phyloP scores from a whole-genome alignment of 2,113 vertebrate genomes.

The Vimba vimba region DNA sequence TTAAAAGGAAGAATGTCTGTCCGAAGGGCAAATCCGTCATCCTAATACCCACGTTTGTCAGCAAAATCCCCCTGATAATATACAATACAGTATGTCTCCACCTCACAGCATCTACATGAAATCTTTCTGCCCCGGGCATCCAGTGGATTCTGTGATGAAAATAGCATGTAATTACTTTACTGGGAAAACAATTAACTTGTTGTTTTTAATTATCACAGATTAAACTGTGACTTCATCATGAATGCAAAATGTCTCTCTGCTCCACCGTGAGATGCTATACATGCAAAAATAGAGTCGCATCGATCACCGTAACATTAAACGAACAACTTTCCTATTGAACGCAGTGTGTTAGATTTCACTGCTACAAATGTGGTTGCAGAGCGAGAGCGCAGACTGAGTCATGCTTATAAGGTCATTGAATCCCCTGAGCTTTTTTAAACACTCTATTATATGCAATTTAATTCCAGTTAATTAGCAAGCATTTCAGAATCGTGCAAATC shows the following conservation, averaged over 20 bases:
- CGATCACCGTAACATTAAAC: background rate
- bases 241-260: background rate
- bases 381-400: background rate
- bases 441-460: constrained; percentile 1
- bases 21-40: constrained; percentile 4
- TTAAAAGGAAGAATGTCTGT: constrained; percentile 8
- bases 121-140: background rate
- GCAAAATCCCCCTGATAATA: background rate
- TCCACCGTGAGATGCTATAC: background rate
- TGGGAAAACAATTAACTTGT: constrained; percentile 10
- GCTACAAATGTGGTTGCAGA: background rate
- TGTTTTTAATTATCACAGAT: background rate
- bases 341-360: constrained; percentile 3
- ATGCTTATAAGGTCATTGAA: constrained; percentile 27
- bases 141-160: background rate
- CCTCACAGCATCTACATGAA: background rate
- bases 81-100: background rate
- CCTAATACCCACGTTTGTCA: background rate
- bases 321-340: constrained; percentile 8
- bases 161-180: background rate
- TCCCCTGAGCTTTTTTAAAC: constrained; percentile 32
- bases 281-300: constrained; percentile 6
- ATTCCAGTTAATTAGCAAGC: constrained; percentile 33
- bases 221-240: background rate
- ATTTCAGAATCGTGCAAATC: constrained; percentile 4